Evolutionary conservation across 2,888 invertebrate species (phyloP).

Genomic region (Minunthozetes semirufus): DNA sequence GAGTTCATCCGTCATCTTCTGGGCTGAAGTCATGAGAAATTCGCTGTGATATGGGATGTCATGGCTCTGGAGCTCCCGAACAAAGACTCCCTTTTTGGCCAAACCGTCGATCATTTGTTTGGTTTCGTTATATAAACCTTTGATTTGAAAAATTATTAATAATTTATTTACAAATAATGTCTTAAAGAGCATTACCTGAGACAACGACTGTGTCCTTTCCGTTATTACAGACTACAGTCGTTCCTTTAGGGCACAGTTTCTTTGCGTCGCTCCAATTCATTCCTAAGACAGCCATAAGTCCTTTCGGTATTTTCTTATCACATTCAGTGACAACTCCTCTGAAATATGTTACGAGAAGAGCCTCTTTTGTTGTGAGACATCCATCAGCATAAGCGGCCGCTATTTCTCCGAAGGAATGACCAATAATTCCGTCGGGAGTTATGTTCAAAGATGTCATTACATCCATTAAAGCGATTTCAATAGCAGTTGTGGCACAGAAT

Average conservation of each 20-base stretch:
- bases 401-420: conserved; percentile 54
- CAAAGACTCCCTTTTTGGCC: conserved; percentile 24
- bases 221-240: conserved; percentile 53
- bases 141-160: conserved; percentile 59
- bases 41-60: conserved; percentile 21
- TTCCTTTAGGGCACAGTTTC: conserved; percentile 51
- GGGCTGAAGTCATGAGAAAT: conserved; percentile 56
- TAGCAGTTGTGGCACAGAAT: conserved; percentile 53
- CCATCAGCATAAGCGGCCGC: conserved; percentile 55
- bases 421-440: conserved; percentile 52
- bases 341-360: conserved; percentile 44
- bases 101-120: conserved; percentile 9
- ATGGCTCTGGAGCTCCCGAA: conserved; percentile 2
- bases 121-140: conserved; percentile 48
- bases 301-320: conserved; percentile 29
- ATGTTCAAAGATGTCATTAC: conserved; percentile 47
- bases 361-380: conserved; percentile 52
- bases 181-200: conserved; percentile 46
- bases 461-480: conserved; percentile 49
- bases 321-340: conserved; percentile 27
- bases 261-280: conserved; percentile 47
- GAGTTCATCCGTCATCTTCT: conserved; percentile 86
- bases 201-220: conserved; percentile 53
- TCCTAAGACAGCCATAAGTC: conserved; percentile 49
- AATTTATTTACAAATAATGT: conserved; percentile 41